These are phyloP conservation scores for Metridium senile DNA, from an alignment of 92 coral and sea anemone genomes.

Conservation along the genomic window DNA sequence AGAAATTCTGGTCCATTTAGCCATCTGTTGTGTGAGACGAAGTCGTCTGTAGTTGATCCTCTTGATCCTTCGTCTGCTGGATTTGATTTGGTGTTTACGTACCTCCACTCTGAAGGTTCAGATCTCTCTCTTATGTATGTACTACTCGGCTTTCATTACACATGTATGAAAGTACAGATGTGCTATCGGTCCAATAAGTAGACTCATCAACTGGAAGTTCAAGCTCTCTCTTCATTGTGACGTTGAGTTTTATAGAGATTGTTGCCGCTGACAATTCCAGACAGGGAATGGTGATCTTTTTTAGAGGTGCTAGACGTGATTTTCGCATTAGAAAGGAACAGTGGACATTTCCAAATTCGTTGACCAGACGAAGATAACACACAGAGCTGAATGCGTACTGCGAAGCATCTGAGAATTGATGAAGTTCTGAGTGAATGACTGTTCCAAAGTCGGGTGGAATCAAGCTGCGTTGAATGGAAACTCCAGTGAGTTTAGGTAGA, in stretches of 20 bases:
- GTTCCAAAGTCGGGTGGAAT: neutral
- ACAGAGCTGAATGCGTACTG: conserved; percentile 1
- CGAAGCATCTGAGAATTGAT: conserved; percentile 42
- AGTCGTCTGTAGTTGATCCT: conserved; percentile 19
- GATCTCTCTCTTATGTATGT: conserved; percentile 10
- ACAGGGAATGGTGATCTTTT: conserved; percentile 31
- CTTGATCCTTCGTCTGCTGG: conserved; percentile 43
- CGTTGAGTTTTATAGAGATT: conserved; percentile 13
- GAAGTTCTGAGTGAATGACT: conserved; percentile 4
- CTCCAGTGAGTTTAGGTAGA: neutral
- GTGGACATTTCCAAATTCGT: conserved; percentile 6
- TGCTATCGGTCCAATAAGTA: conserved; percentile 38
- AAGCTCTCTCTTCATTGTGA: conserved; percentile 4
- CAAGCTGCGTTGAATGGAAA: neutral
- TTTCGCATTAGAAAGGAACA: conserved; percentile 32
- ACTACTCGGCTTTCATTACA: conserved; percentile 17
- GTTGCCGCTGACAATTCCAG: conserved; percentile 39
- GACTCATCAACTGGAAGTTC: neutral
- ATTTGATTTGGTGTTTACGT: conserved; percentile 22
- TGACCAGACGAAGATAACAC: conserved; percentile 6
- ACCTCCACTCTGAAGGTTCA: conserved; percentile 27
- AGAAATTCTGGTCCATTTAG: conserved; percentile 42
- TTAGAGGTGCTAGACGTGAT: conserved; percentile 30
- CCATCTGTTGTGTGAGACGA: conserved; percentile 10
- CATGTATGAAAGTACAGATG: conserved; percentile 26